Evolutionary conservation across 1,140 invertebrate species (phyloP).

Genomic region (Physella acuta): DNA sequence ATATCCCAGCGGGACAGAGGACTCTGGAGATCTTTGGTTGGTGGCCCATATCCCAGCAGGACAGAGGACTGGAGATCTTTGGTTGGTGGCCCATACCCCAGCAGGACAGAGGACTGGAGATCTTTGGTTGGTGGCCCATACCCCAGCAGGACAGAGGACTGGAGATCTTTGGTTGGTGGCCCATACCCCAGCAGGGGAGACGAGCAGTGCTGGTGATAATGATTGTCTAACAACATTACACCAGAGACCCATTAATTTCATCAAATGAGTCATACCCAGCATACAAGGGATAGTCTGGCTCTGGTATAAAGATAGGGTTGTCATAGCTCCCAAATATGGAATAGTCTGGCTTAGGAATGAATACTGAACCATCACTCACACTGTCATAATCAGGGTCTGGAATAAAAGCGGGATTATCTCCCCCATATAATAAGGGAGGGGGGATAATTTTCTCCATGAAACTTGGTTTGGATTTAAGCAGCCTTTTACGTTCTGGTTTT

Average conservation of each 20-base stretch:
- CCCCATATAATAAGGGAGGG: constrained; percentile 11
- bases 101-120: too few species aligned
- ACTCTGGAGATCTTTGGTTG: too few species aligned
- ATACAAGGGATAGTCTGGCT: constrained; percentile 7
- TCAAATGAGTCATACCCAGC: constrained; percentile 19
- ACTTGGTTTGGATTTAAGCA: too few species aligned
- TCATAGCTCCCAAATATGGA: neutral
- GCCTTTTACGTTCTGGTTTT: neutral
- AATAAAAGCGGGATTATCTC: neutral
- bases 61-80: too few species aligned
- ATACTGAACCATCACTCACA: neutral
- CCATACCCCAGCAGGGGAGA: too few species aligned
- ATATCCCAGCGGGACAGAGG: too few species aligned
- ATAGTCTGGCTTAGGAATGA: neutral
- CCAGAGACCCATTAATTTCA: constrained; percentile 31
- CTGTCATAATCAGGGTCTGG: constrained; percentile 12
- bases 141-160: too few species aligned
- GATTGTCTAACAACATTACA: neutral
- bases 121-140: too few species aligned
- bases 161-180: too few species aligned
- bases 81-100: too few species aligned
- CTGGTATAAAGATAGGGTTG: constrained; percentile 15
- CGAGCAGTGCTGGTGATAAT: neutral
- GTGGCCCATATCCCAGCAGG: too few species aligned
- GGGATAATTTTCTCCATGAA: constrained; percentile 3